Evolutionary conservation across 2,797 vertebrate genomes (phyloP), one percentile per base, ranked within the genome.

Genomic region (Sebastes minor): DNA sequence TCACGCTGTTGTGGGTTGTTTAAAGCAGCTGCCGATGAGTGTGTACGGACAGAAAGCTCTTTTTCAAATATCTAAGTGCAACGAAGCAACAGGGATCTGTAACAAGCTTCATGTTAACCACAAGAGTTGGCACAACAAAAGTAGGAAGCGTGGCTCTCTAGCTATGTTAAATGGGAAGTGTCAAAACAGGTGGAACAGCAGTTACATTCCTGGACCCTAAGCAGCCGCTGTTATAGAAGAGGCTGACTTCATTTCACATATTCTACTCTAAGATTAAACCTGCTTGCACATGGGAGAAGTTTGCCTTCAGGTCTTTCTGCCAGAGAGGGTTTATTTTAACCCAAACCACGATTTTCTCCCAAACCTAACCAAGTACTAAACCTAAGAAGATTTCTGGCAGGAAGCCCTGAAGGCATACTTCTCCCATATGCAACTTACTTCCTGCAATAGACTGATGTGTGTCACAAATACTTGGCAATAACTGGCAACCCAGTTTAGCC

Each of bases 351-450:
- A 53, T 53, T 0, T n/a, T 53, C 0, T 53, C 49, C 20, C 8
- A 53, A 53, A 53, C 49, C 20, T 53, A n/a, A 53, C 20, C 49
- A 11, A 53, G 49, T 53, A 52, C 20, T 52, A 52, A 52, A 52
- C 49, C 49, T 52, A n/a, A 53, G 20, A 1, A 53, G 49, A 53
- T 53, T n/a, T 53, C 46, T 49, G 46, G 3, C 46, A 49, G 1
- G 49, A 53, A 53, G 49, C 20, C 49, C n/a, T 53, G 49, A 53
- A 53, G 49, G 49, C 49, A 22, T 0, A 53, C 49, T 0, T 46
- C 42, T 33, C 8, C 16, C 28, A n/a, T 35, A 8, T 22, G 33
- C 27, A 87, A 78, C 74, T 82, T 77, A 72, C 85, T 86, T 85
- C 59, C 74, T 73, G 12, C 9, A 62, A 59, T 22, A 23, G 60